Conservation (phyloP, 1,140 invertebrate genomes). For the Campodea augens region DNA sequence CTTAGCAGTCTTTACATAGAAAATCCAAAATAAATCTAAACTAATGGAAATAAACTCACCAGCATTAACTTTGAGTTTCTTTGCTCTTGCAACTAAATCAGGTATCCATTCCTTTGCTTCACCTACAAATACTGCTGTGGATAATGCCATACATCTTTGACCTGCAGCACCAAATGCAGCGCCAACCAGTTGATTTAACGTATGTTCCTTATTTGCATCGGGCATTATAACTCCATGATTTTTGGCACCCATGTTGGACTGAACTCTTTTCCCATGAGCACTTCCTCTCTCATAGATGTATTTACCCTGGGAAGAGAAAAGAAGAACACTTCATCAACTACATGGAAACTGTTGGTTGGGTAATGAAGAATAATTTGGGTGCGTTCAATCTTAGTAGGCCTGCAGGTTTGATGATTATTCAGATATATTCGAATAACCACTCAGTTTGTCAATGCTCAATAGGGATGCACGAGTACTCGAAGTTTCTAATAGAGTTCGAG, state of each 20-base stretch:
- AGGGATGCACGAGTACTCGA: too few species aligned
- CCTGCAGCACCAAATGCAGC: slow-evolving; percentile 90
- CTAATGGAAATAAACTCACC: slow-evolving; percentile 22
- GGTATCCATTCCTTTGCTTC: slow-evolving; percentile 86
- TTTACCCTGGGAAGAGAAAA: slow-evolving; percentile 43
- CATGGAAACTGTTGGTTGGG: background rate
- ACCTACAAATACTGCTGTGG: slow-evolving; percentile 91
- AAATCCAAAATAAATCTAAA: too few species aligned
- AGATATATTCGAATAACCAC: too few species aligned
- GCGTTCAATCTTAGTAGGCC: too few species aligned
- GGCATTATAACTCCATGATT: slow-evolving; percentile 95
- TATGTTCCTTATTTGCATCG: slow-evolving; percentile 94
- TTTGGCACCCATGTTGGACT: slow-evolving; percentile 98
- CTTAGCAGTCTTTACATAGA: too few species aligned
- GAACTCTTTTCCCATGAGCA: slow-evolving; percentile 82
- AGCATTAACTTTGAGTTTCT: slow-evolving; percentile 82
- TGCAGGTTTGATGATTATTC: too few species aligned
- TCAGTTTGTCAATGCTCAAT: too few species aligned
- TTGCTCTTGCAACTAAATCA: slow-evolving; percentile 70
- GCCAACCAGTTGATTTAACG: slow-evolving; percentile 80
- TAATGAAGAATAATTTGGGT: background rate
- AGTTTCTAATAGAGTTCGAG: too few species aligned
- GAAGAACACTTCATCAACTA: background rate
- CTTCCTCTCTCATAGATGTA: slow-evolving; percentile 89
- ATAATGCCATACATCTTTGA: slow-evolving; percentile 96